Evolutionary conservation across 2,888 invertebrate genomes (phyloP).

Genomic region (Cyclophora albipunctata): DNA sequence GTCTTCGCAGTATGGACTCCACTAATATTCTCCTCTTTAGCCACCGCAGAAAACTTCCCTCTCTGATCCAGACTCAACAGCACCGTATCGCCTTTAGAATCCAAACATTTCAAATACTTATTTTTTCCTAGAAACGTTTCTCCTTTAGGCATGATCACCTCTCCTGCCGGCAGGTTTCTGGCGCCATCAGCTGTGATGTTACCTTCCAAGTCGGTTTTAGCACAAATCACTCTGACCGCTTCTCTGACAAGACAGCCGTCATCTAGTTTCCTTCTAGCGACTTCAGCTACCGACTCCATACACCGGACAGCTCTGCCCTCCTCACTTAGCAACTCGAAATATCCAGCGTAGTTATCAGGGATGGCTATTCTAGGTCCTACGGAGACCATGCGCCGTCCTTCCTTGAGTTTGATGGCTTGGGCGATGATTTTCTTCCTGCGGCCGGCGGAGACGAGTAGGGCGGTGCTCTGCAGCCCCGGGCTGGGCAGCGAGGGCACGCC

Average conservation of each 20-base stretch:
- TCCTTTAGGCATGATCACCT: slow-evolving; percentile 86
- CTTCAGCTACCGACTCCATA: slow-evolving; percentile 90
- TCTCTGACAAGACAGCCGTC: slow-evolving; percentile 87
- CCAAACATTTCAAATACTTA: slow-evolving; percentile 90
- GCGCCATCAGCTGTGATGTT: slow-evolving; percentile 80
- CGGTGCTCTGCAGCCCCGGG: slow-evolving; percentile 89
- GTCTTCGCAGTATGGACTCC: slow-evolving; percentile 95
- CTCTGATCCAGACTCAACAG: slow-evolving; percentile 90
- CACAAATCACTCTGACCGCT: slow-evolving; percentile 81
- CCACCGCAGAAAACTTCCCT: slow-evolving; percentile 93
- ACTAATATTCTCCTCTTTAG: slow-evolving; percentile 94
- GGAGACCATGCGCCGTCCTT: slow-evolving; percentile 87
- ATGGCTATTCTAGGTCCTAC: slow-evolving; percentile 90
- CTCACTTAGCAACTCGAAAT: slow-evolving; percentile 95
- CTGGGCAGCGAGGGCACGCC: slow-evolving; percentile 92
- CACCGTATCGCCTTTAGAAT: slow-evolving; percentile 88
- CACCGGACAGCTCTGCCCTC: slow-evolving; percentile 93
- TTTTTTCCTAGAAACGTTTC: slow-evolving; percentile 81
- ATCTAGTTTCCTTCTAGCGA: slow-evolving; percentile 83
- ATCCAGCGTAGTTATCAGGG: slow-evolving; percentile 92
- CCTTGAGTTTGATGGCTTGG: slow-evolving; percentile 92
- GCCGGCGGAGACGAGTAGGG: slow-evolving; percentile 89
- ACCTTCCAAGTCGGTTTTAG: slow-evolving; percentile 77
- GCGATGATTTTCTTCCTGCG: slow-evolving; percentile 90
- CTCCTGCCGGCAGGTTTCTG: slow-evolving; percentile 86